These are phyloP conservation scores for Cataglyphis livida DNA, from an alignment of 2,888 invertebrate species.

Conservation along the genomic window DNA sequence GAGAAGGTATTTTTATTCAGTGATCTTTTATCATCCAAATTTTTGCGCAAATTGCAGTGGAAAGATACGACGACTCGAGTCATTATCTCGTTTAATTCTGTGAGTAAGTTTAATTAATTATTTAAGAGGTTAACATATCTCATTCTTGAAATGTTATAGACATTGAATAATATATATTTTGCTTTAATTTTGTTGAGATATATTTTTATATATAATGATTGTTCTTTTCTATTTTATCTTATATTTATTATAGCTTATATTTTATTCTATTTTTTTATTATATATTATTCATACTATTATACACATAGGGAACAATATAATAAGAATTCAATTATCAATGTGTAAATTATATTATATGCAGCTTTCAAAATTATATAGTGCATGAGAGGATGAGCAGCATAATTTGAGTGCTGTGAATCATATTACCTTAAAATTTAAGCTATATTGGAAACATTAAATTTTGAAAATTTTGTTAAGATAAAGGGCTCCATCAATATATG, in stretches of 20 bases:
- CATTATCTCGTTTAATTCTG: background rate
- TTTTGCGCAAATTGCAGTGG: background rate
- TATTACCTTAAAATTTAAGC: background rate
- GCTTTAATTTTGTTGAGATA: background rate
- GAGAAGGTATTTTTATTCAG: background rate
- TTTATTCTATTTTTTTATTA: constrained; percentile 13
- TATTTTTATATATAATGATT: background rate
- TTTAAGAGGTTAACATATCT: background rate
- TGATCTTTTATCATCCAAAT: background rate
- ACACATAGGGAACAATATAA: background rate
- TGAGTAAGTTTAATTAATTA: background rate
- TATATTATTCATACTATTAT: background rate
- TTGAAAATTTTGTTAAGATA: constrained; percentile 19
- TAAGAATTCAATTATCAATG: background rate
- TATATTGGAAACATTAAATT: constrained; percentile 17
- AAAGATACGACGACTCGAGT: background rate
- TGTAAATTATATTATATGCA: constrained; percentile 15
- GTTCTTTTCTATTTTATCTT: background rate
- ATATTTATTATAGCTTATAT: background rate
- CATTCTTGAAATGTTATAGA: background rate
- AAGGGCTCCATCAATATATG: background rate
- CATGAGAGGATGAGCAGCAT: background rate
- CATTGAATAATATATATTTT: background rate
- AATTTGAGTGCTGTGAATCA: constrained; percentile 5
- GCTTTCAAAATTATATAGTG: constrained; percentile 26